Percentiles rank a stretch among this genome's conserved stretches.
phyloP scores from a whole-genome alignment of 2,888 invertebrate genomes.

The Griposia aprilina region DNA sequence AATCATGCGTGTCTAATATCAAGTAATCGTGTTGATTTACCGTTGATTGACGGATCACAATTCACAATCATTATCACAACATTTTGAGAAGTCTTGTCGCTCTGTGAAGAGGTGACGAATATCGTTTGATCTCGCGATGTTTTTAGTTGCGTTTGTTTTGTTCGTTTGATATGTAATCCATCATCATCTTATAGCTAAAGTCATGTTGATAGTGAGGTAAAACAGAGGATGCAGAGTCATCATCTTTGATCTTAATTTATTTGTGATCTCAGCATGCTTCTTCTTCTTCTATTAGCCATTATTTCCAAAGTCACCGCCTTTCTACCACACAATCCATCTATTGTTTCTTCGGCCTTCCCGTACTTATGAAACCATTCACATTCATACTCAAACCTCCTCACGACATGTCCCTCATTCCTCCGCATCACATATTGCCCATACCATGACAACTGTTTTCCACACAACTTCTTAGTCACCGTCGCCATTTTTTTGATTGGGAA shows the following conservation, averaged over 20 bases:
- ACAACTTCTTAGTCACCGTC: background rate
- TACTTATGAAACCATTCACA: background rate
- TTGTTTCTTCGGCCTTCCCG: background rate
- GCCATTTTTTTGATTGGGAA: too few relatives aligned
- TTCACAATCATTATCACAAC: slow-evolving; percentile 11
- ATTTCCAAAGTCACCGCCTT: background rate
- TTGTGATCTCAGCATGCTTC: background rate
- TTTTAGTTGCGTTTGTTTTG: slow-evolving; percentile 1
- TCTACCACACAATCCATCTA: background rate
- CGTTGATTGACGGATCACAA: slow-evolving; percentile 18
- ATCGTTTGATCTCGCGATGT: slow-evolving; percentile 3
- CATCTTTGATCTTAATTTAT: background rate
- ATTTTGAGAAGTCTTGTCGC: slow-evolving; percentile 12
- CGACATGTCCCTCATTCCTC: too few relatives aligned
- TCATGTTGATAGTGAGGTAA: background rate
- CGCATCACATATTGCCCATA: background rate
- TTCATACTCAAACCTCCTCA: background rate
- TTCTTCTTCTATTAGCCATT: background rate
- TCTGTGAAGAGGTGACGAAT: slow-evolving; percentile 9
- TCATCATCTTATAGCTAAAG: background rate
- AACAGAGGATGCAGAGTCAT: too few relatives aligned
- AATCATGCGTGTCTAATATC: slow-evolving; percentile 18
- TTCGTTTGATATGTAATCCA: background rate
- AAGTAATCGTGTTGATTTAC: slow-evolving; percentile 19
- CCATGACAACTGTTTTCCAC: background rate